Base-by-base conservation (phyloP, 2,113 vertebrate genomes). In the Thalassarche chlororhynchos region DNA sequence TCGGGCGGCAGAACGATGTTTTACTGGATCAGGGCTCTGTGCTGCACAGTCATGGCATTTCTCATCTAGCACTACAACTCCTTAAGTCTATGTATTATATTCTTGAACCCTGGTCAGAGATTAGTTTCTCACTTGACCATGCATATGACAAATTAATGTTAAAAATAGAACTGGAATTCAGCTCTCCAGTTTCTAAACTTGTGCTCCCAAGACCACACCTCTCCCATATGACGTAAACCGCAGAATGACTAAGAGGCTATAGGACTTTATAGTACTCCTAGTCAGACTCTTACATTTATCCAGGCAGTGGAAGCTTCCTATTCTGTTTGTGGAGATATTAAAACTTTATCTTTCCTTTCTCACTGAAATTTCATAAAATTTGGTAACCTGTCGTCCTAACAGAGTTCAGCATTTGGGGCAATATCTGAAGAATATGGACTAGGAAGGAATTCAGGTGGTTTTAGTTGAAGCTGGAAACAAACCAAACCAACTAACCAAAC, bases 401-500 rank as follows among this genome's bases (percentile, higher is more conserved):
- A 34, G 38, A n/a, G 15, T 19, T 57, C 12, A 44, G 10, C 2
- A 1, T 0, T 1, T 13, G 12, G 28, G 17, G 5, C 34, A 20
- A 4, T 29, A 36, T 68, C 75, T 26, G 47, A n/a, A 20, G 19
- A 40, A 38, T 42, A 15, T 2, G 8, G 26, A 19, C 40, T 20
- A 19, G 11, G 25, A 85, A 62, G 19, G 31, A 51, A 6, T 21
- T 54, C 6, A 8, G 10, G 14, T n/a, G 11, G 6, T 44, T 79
- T 83, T 24, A 51, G 0, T 1, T 55, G 52, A 54, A 76, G 8
- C 5, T 88, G 55, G 60, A 57, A 74, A 9, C 16, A n/a, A 92
- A 17, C 7, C 47, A 12, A 65, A 3, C 7, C 36, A 44, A 26
- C 6, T 12, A 58, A 88, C 4, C 54, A n/a, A n/a, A 1, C 13